Base-by-base conservation (phyloP, 2,113 vertebrate genomes). In the Sinocyclocheilus grahami region DNA sequence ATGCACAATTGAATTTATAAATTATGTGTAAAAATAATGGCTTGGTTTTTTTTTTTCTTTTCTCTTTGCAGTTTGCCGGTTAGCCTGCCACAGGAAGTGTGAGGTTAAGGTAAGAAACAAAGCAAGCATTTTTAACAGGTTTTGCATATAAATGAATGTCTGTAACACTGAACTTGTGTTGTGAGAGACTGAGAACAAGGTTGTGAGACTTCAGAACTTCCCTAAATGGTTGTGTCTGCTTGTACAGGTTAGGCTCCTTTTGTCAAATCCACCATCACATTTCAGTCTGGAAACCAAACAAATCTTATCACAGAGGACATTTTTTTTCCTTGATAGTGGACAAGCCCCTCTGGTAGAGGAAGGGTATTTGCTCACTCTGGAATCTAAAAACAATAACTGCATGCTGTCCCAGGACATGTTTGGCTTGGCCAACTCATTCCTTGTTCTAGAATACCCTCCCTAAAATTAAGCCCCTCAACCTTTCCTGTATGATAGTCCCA, bases 51-150 rank as follows among this genome's bases (percentile, higher is more conserved):
- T 78, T 74, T 75, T 88, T 53, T 13, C 81, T 67, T 84, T 75
- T 85, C 0, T 89, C 58, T 83, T 82, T 33, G 46, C 69, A 97
- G 97, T 97, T 89, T 97, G 97, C 93, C 95, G 96, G 69, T 91
- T 96, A 90, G 94, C 95, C 75, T 97, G 97, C 94, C 97, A 97
- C 95, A 96, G 95, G 95, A 97, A 97, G 95, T 97, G 97, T 92
- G 96, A 97, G 94, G 95, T 94, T 88, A 97, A 97, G 97, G 97
- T 97, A 97, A 96, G 96, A 90, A 7, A 82, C 46, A 39, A 55
- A 46, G 12, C 37, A 48, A 22, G n/a, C 39, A 24, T n/a, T 74
- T 74, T 74, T n/a, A 74, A 46, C 22, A n/a, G 37, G 20, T 75
- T 75, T 24, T 76, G n/a, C 39, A 14, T 16, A 14, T 1, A 30